Conservation (phyloP, 2,113 vertebrate genomes). For the Peromyscus californicus region DNA sequence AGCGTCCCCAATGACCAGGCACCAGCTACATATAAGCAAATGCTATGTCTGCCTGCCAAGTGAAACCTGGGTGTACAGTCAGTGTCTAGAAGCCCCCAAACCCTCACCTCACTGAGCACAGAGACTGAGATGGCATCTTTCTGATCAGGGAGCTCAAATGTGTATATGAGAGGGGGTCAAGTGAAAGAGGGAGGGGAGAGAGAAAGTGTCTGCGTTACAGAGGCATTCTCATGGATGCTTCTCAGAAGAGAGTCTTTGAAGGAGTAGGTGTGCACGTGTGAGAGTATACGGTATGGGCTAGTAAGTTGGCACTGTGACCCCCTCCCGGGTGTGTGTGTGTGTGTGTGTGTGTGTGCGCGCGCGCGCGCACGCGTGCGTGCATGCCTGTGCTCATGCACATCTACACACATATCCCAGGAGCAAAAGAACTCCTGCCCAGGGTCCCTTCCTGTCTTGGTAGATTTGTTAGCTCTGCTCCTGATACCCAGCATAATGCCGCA, state of each 20-base stretch:
- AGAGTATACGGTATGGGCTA: not conserved
- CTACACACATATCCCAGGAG: accelerated
- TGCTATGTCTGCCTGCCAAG: accelerated
- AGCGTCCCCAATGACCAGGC: accelerated
- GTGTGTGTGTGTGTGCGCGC: too few relatives aligned
- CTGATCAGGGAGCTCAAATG: accelerated
- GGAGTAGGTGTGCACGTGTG: too few relatives aligned
- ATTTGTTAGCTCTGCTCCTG: not conserved
- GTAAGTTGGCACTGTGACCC: too few relatives aligned
- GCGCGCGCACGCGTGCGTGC: accelerated
- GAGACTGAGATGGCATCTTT: accelerated
- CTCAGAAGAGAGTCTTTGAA: not conserved
- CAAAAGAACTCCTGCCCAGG: not conserved
- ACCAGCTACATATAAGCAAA: accelerated
- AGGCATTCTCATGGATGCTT: not conserved
- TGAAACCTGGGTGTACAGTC: too few relatives aligned
- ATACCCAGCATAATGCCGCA: accelerated
- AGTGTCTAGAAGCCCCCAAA: accelerated
- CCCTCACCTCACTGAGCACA: accelerated
- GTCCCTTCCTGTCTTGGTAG: not conserved
- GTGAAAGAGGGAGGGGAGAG: accelerated
- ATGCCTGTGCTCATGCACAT: not conserved
- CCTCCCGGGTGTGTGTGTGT: not conserved
- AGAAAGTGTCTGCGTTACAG: accelerated
- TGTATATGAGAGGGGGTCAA: not conserved